Percentiles rank a stretch among this genome's conserved stretches.
Conservation (phyloP, 2,113 vertebrate species). For the Pomatostomus ruficeps region DNA sequence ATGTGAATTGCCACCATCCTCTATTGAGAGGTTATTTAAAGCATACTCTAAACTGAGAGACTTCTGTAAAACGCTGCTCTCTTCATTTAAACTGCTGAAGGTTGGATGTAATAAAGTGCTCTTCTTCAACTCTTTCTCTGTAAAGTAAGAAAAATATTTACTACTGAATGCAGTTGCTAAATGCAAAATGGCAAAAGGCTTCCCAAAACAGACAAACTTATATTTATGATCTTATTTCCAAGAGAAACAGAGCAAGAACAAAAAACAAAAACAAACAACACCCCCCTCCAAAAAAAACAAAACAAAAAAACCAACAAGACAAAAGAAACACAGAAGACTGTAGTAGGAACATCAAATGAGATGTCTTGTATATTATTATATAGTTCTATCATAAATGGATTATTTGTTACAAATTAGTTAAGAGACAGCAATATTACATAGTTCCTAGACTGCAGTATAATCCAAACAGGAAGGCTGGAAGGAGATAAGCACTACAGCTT, state of each 20-base stretch:
- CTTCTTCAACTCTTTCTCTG: slow-evolving; percentile 74
- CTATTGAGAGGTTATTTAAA: slow-evolving; percentile 45
- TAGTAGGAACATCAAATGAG: neutral
- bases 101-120: slow-evolving; percentile 50
- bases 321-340: neutral
- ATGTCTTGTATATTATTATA: neutral
- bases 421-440: neutral
- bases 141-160: neutral
- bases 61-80: slow-evolving; percentile 65
- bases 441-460: neutral
- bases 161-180: neutral
- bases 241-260: neutral
- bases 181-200: neutral
- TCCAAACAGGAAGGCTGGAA: neutral
- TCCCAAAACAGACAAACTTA: neutral
- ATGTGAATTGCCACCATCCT: slow-evolving; percentile 38
- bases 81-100: slow-evolving; percentile 67
- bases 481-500: neutral
- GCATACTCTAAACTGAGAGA: slow-evolving; percentile 28
- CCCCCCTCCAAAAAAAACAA: neutral
- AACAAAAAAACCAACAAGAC: neutral
- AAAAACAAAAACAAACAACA: neutral
- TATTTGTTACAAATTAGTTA: neutral
- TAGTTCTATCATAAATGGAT: neutral
- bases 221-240: neutral